Base-by-base conservation (phyloP, 1,140 invertebrate genomes). In the Lucilia sericata region DNA sequence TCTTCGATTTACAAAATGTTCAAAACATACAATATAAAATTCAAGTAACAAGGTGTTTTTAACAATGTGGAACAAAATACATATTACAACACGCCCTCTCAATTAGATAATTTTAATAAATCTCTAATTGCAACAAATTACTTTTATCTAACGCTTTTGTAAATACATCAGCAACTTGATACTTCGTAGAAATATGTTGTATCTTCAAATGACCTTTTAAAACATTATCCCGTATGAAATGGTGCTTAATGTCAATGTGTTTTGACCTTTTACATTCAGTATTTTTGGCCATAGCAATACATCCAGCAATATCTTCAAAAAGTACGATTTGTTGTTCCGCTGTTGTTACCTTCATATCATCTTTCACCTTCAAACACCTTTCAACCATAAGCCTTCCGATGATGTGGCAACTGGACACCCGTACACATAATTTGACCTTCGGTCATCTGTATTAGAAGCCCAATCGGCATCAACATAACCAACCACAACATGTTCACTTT, bases 361-460 rank as follows among this genome's bases (percentile, higher is more conserved):
- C 8, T n/a, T n/a, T n/a, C n/a, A n/a, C n/a, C n/a, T n/a, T 12
- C 36, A 34, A 17, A 84, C 12, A 8, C 51, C 49, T 74, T 49
- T 21, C 19, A 84, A n/a, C 80, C 65, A 84, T n/a, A 82, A 30
- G 7, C 84, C 86, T 86, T 87, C 85, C 13, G 74, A 17, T 60
- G 51, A 65, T 36, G 25, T 30, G 21, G 81, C 81, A 7, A 82
- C 81, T 34, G 81, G 19, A 82, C 21, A 30, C 4, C 55, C 55
- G 13, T 14, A 60, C 30, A 82, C 19, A 30, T 55, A 42, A 65
- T 30, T 30, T 17, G 51, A 82, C 17, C 70, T 82, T 14, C 81
- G 47, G 17, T 82, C 55, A 19, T 34, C 14, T 14, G 30, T 34
- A 36, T 30, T 49, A 12, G 51, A 60, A 21, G 51, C 81, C 81